Base-by-base conservation (phyloP, 1,140 invertebrate species). In the Arion vulgaris region DNA sequence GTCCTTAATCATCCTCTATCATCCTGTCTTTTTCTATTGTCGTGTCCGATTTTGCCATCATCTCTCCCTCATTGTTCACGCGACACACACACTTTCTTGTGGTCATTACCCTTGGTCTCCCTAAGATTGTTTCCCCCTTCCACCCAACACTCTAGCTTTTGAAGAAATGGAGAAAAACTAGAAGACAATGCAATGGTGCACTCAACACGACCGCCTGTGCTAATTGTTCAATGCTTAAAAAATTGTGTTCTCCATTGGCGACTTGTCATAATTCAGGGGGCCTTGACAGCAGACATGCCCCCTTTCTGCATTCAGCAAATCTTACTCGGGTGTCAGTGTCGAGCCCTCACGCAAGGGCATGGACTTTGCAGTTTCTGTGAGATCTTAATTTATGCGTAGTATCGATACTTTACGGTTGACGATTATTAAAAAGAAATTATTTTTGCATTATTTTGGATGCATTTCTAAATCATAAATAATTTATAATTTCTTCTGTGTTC, bases 11-110 rank as follows among this genome's bases (percentile, higher is more conserved):
- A 75, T 75, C 39, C 73, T 32, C 23, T 75, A 41, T 75, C 73
- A 75, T 75, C 73, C 73, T 75, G 73, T 75, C 73, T 53, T 75
- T 75, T 53, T 23, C 45, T 34, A 49, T 75, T 75, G 73, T 75
- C 45, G 38, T 26, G 2, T 51, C 73, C 9, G 45, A 75, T 49
- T 49, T 51, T 45, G 45, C 39, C 73, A 45, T 51, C 73, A 51
- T 26, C 15, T 45, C 71, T 34, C 68, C 68, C 23, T 28, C 71
- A 72, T 72, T 72, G 71, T 72, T 41, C 71, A 19, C 5, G n/a
- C 28, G 17, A 66, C 62, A 66, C n/a, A 5, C 62, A 66, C 28
- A 66, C 62, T 66, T 32, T 66, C 62, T 66, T 5, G 4, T 66
- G 62, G 62, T 66, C 62, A 23, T 72, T 45, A 72, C 36, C 71